Evolutionary conservation across 2,888 invertebrate species (phyloP), one percentile per base, ranked within the genome.

Genomic region (Nomada goodeniana): DNA sequence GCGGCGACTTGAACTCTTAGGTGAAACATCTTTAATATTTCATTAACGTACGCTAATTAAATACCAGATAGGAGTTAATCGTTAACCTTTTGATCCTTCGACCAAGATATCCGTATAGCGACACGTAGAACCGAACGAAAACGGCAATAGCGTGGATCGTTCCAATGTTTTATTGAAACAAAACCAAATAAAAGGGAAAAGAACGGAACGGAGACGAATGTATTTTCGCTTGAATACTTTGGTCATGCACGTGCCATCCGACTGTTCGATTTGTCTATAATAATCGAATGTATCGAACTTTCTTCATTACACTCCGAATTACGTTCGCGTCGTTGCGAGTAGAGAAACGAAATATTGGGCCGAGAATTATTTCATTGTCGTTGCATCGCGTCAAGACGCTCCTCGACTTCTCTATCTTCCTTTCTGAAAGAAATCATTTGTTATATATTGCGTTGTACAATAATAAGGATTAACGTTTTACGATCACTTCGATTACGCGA

Each of bases 351-450:
- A 60, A 44, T n/a, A 61, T 72, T 29, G 47, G 60, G 64, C 55
- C 72, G 57, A 76, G 47, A 55, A 71, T 57, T 23, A 71, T 79
- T 55, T 71, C 68, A 69, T 57, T 36, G 10, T 74, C 68, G 64
- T 60, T 63, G 71, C 83, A 80, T 61, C 60, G 68, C 72, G 26
- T 55, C 69, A 84, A 86, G 79, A 71, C 74, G 70, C 65, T 67
- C 71, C 29, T 82, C 76, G 82, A 86, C 84, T 86, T 86, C 86
- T 86, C 86, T 86, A 86, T 86, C 59, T 84, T 86, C 82, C 76
- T 76, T 86, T 86, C 72, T 65, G 69, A 29, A 69, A 68, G 64
- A 71, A 71, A 42, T 76, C 59, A 70, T 60, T 65, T 23, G 73
- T 84, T 59, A 65, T 82, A 73, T 60, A 55, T 84, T 82, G 59